These are phyloP conservation scores for Gymnobelideus leadbeateri DNA, from an alignment of 2,113 vertebrate genomes.

Conservation along the genomic window DNA sequence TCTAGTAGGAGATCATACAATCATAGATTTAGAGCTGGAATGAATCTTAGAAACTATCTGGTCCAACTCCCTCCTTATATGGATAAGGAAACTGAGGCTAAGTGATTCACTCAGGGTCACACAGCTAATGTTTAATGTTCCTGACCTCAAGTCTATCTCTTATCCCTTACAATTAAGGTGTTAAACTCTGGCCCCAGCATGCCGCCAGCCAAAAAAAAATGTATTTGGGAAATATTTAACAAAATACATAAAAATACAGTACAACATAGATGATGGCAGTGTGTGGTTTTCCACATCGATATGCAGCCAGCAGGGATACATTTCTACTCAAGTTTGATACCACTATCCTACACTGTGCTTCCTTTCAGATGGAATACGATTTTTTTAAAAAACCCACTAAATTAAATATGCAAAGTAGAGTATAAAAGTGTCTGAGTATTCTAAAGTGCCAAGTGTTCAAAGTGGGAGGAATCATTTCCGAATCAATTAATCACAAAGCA, in stretches of 20 bases:
- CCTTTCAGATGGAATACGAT: not conserved
- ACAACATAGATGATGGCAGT: not conserved
- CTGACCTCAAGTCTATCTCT: not conserved
- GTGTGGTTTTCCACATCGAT: not conserved
- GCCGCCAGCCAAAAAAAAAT: not conserved
- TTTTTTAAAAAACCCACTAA: not conserved
- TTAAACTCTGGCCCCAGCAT: not conserved
- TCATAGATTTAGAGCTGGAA: not conserved
- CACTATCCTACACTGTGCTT: not conserved
- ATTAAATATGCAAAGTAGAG: not conserved
- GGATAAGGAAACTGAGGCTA: not conserved
- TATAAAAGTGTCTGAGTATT: not conserved
- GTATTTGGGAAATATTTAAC: not conserved
- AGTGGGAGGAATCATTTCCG: not conserved
- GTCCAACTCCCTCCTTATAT: not conserved
- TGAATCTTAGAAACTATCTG: not conserved
- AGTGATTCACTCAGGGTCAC: not conserved
- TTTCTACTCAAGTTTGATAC: not conserved
- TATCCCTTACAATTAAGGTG: not conserved
- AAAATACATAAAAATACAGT: not conserved
- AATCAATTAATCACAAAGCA: not conserved
- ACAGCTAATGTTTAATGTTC: not conserved
- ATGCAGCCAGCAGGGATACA: not conserved
- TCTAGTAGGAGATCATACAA: not conserved
- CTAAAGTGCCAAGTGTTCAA: not conserved